Evolutionary conservation across 2,113 vertebrate genomes (phyloP).

Genomic region (Corythoichthys intestinalis): DNA sequence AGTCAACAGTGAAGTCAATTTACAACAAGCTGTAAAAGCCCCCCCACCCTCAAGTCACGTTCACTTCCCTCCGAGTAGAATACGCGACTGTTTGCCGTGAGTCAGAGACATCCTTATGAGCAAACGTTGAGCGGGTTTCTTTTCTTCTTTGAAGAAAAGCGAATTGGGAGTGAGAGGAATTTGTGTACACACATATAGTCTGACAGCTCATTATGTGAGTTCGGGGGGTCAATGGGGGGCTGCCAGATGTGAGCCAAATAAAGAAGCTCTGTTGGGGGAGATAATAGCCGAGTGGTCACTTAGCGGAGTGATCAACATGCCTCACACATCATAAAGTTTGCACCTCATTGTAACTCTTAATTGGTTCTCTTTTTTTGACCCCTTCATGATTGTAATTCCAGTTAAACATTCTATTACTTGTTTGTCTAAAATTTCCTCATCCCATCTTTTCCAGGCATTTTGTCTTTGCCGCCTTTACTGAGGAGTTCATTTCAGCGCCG

Average conservation of each 20-base stretch:
- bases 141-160: conserved; percentile 68
- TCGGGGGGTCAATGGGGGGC: not conserved
- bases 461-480: conserved; percentile 89
- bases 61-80: conserved; percentile 45
- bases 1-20: conserved; percentile 49
- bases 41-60: conserved; percentile 21
- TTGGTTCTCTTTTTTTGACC: not conserved
- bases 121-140: conserved; percentile 51
- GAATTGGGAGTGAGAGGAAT: conserved; percentile 57
- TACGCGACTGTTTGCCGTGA: conserved; percentile 61
- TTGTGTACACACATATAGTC: conserved; percentile 61
- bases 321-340: not conserved
- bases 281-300: conserved; percentile 42
- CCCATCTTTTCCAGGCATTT: conserved; percentile 77
- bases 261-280: conserved; percentile 58
- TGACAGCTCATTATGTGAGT: conserved; percentile 61
- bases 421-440: conserved; percentile 12
- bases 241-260: conserved; percentile 67
- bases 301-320: conserved; percentile 18
- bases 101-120: conserved; percentile 60
- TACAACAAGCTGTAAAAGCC: conserved; percentile 69
- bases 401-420: not conserved
- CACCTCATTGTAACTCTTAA: not conserved
- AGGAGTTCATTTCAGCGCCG: conserved; percentile 88
- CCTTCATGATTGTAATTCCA: not conserved